Evolutionary conservation across 2,888 invertebrate genomes (phyloP).

Genomic region (Augiades crinisus): DNA sequence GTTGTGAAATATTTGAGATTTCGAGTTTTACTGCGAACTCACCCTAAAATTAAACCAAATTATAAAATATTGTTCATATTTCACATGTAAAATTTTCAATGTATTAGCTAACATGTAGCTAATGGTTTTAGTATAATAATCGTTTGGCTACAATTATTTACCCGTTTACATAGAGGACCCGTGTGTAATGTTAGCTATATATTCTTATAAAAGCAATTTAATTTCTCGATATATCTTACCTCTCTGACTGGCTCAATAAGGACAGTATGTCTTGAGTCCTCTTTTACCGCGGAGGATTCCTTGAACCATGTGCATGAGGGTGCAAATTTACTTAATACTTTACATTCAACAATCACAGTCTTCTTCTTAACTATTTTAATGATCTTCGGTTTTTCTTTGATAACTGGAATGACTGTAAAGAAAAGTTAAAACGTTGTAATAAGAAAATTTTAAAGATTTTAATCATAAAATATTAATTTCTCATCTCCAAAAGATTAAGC

Average conservation of each 20-base stretch:
- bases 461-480: too few relatives aligned
- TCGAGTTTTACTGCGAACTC: conserved; percentile 95
- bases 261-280: conserved; percentile 88
- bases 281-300: conserved; percentile 88
- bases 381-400: conserved; percentile 95
- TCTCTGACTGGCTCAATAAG: conserved; percentile 90
- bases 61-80: neutral
- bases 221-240: conserved; percentile 78
- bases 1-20: conserved; percentile 90
- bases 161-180: too few relatives aligned
- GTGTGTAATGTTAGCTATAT: too few relatives aligned
- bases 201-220: too few relatives aligned
- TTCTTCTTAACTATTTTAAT: conserved; percentile 95
- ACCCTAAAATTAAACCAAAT: conserved; percentile 84
- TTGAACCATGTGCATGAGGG: conserved; percentile 97
- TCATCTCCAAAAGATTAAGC: conserved; percentile 63
- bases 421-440: conserved; percentile 15
- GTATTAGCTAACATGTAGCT: too few relatives aligned
- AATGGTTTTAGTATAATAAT: too few relatives aligned
- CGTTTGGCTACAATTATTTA: too few relatives aligned
- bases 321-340: conserved; percentile 95
- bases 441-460: neutral
- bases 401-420: conserved; percentile 91
- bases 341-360: conserved; percentile 96
- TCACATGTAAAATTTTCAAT: too few relatives aligned